These are phyloP conservation scores for Paraplagusia blochii DNA, from an alignment of 2,113 vertebrate genomes.

Conservation along the genomic window DNA sequence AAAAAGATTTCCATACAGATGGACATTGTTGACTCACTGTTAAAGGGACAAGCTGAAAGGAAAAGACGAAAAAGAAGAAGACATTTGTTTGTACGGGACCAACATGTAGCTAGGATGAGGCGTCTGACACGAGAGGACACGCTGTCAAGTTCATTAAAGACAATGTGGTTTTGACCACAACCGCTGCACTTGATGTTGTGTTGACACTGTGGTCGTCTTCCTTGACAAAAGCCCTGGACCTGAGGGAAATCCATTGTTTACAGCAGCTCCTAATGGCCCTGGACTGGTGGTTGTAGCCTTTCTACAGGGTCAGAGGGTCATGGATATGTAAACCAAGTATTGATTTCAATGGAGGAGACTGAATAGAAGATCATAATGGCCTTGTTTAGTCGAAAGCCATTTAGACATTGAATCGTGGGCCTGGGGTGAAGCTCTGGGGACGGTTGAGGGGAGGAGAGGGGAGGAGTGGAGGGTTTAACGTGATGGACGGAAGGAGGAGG, in stretches of 20 bases:
- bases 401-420: slow-evolving; percentile 27
- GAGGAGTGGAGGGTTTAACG: background rate
- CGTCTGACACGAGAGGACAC: slow-evolving; percentile 10
- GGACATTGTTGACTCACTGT: too few species aligned
- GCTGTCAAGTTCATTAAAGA: slow-evolving; percentile 12
- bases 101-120: background rate
- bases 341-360: slow-evolving; percentile 26
- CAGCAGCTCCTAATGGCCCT: background rate
- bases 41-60: too few species aligned
- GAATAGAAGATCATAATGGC: slow-evolving; percentile 29
- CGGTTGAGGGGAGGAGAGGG: slow-evolving; percentile 1
- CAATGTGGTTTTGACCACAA: slow-evolving; percentile 6
- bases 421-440: slow-evolving; percentile 2
- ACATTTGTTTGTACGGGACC: too few species aligned
- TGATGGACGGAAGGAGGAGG: background rate
- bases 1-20: too few species aligned
- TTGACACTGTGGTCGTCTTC: slow-evolving; percentile 4
- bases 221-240: slow-evolving; percentile 7
- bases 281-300: slow-evolving; percentile 5
- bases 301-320: slow-evolving; percentile 12
- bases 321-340: slow-evolving; percentile 40
- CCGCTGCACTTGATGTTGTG: slow-evolving; percentile 7
- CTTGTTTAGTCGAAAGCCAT: slow-evolving; percentile 17
- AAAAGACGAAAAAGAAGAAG: too few species aligned
- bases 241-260: slow-evolving; percentile 22